Percentiles rank a stretch among this genome's conserved stretches.
Evolutionary conservation across 2,113 vertebrate genomes (phyloP).

Genomic region (Halichoerus grypus): DNA sequence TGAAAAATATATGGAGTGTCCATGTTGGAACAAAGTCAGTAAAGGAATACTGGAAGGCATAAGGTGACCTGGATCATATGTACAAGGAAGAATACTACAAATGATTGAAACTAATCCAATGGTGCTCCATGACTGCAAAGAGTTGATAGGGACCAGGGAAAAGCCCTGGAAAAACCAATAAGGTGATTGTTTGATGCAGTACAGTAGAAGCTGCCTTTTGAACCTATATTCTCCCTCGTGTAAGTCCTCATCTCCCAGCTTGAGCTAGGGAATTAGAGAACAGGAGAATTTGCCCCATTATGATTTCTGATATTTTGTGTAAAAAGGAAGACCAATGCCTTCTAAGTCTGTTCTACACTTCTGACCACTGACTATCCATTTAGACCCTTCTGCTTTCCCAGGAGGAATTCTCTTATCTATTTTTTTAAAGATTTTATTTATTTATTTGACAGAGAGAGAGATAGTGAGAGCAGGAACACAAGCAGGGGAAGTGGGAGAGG

Average conservation of each 20-base stretch:
- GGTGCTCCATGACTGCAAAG: neutral
- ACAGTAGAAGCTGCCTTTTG: neutral
- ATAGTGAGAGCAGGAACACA: too few species aligned
- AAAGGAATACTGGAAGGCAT: neutral
- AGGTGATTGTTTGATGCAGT: neutral
- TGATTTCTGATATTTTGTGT: neutral
- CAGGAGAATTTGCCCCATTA: neutral
- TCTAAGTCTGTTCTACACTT: neutral
- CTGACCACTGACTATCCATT: neutral
- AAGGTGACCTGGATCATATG: neutral
- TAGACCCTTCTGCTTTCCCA: neutral
- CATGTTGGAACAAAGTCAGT: neutral
- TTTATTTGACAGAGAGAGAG: too few species aligned
- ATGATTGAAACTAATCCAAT: neutral
- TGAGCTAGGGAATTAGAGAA: neutral
- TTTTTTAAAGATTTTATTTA: too few species aligned
- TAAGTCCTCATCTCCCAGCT: neutral
- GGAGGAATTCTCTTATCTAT: neutral
- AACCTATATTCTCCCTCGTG: neutral
- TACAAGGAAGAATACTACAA: neutral
- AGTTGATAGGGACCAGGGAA: neutral
- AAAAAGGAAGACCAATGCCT: neutral
- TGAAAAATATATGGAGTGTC: neutral
- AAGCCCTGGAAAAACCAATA: neutral
- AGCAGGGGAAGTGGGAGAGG: too few species aligned